These are phyloP conservation scores for Synanthedon andrenaeformis DNA, from an alignment of 2,888 invertebrate species.

Conservation along the genomic window DNA sequence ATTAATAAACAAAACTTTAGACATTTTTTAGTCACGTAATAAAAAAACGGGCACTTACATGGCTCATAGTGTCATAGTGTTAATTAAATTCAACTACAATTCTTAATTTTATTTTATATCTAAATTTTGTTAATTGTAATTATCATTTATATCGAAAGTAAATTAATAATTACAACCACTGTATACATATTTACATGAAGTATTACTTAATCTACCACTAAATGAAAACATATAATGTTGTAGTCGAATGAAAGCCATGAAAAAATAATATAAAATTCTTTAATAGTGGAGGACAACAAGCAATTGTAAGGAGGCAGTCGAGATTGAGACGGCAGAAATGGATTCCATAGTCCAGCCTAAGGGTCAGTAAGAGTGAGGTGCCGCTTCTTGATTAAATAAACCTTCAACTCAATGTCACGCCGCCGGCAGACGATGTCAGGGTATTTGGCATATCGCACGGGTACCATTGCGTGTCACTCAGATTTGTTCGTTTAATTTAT, in stretches of 20 bases:
- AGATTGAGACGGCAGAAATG: conserved; percentile 58
- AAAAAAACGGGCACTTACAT: too few relatives aligned
- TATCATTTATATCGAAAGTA: too few relatives aligned
- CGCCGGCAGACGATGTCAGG: conserved; percentile 37
- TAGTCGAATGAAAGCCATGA: conserved; percentile 41
- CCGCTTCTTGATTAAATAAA: conserved; percentile 66
- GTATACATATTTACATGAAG: too few relatives aligned
- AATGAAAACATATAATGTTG: conserved; percentile 21
- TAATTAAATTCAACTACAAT: too few relatives aligned
- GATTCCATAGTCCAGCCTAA: conserved; percentile 35
- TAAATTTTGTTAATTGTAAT: too few relatives aligned
- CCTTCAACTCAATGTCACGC: conserved; percentile 53
- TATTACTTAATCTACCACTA: conserved; percentile 26
- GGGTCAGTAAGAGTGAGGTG: conserved; percentile 28
- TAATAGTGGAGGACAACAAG: conserved; percentile 55
- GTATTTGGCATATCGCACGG: conserved; percentile 49
- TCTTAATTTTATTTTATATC: too few relatives aligned
- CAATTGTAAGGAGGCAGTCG: conserved; percentile 54
- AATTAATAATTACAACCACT: too few relatives aligned
- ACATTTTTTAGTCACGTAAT: too few relatives aligned
- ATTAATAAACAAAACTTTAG: too few relatives aligned
- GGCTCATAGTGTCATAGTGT: too few relatives aligned
- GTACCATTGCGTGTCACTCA: conserved; percentile 24
- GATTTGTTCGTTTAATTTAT: conserved; percentile 18
- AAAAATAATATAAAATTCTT: conserved; percentile 58